Percentiles rank a stretch among this genome's conserved stretches.
phyloP scores from a whole-genome alignment of 2,113 vertebrate genomes.

The Leucoraja erinaceus region DNA sequence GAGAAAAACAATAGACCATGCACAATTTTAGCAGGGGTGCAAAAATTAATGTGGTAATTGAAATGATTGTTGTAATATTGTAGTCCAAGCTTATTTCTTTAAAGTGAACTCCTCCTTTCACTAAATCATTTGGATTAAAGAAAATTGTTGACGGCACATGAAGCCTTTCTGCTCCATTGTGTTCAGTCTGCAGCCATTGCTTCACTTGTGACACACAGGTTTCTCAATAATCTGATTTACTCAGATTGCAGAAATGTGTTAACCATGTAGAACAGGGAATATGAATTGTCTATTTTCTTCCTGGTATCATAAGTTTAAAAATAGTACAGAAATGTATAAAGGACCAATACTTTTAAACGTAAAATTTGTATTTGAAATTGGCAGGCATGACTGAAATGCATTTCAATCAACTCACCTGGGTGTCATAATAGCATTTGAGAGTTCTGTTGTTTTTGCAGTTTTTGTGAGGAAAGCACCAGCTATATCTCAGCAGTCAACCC shows the following conservation, averaged over 20 bases:
- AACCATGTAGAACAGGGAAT: neutral
- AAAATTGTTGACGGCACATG: neutral
- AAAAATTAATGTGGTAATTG: too few relatives aligned
- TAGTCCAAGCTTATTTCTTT: too few relatives aligned
- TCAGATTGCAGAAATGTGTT: neutral
- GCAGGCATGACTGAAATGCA: neutral
- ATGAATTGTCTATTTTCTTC: neutral
- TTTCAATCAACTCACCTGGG: neutral
- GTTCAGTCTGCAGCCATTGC: neutral
- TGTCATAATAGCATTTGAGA: neutral
- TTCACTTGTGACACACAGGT: neutral
- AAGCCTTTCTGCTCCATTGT: neutral
- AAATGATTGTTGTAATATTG: too few relatives aligned
- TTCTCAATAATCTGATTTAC: neutral
- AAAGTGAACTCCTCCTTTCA: too few relatives aligned
- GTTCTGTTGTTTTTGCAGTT: neutral
- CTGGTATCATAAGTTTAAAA: neutral
- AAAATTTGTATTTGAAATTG: neutral
- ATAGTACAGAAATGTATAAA: neutral
- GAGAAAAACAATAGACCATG: too few relatives aligned
- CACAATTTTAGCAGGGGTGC: too few relatives aligned
- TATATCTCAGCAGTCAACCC: too few relatives aligned
- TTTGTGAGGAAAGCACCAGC: neutral
- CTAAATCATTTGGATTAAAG: too few relatives aligned
- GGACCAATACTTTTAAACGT: neutral